These are phyloP conservation scores for Diabrotica balteata DNA, from an alignment of 2,888 invertebrate genomes.

Conservation along the genomic window DNA sequence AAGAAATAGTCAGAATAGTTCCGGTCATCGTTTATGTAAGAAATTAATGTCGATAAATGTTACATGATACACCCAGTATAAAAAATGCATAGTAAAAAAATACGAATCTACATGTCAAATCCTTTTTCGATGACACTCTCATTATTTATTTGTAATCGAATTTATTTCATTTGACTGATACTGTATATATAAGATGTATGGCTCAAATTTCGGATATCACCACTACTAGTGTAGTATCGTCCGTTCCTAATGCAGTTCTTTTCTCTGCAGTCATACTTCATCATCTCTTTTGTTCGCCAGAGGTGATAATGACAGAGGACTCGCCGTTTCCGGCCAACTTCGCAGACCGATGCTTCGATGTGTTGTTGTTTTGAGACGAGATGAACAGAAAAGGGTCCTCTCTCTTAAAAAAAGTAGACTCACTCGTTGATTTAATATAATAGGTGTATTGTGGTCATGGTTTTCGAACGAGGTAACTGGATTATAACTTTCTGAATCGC, in stretches of 20 bases:
- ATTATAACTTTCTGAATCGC: conserved; percentile 52
- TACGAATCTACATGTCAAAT: too few species aligned
- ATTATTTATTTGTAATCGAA: too few species aligned
- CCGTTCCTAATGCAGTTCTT: conserved; percentile 58
- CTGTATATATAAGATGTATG: not conserved
- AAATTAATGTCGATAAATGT: too few species aligned
- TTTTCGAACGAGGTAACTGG: conserved; percentile 52
- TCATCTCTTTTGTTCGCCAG: conserved; percentile 58
- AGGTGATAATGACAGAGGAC: conserved; percentile 60
- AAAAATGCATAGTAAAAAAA: too few species aligned
- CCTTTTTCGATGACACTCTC: too few species aligned
- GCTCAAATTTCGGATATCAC: conserved; percentile 15
- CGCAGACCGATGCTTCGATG: conserved; percentile 54
- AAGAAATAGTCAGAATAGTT: too few species aligned
- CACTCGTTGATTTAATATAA: conserved; percentile 58
- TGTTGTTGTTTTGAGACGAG: conserved; percentile 48
- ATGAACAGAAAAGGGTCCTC: conserved; percentile 41
- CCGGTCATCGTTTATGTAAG: too few species aligned
- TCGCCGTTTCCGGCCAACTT: conserved; percentile 59
- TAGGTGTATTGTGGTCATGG: conserved; percentile 56
- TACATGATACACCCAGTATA: too few species aligned
- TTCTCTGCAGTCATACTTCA: conserved; percentile 56
- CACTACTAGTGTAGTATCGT: conserved; percentile 14
- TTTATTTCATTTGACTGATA: too few species aligned
- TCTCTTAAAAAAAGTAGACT: conserved; percentile 43